Percentiles rank a stretch among this genome's conserved stretches.
Conservation (phyloP, 2,797 vertebrate genomes). For the Crypturellus tataupa region DNA sequence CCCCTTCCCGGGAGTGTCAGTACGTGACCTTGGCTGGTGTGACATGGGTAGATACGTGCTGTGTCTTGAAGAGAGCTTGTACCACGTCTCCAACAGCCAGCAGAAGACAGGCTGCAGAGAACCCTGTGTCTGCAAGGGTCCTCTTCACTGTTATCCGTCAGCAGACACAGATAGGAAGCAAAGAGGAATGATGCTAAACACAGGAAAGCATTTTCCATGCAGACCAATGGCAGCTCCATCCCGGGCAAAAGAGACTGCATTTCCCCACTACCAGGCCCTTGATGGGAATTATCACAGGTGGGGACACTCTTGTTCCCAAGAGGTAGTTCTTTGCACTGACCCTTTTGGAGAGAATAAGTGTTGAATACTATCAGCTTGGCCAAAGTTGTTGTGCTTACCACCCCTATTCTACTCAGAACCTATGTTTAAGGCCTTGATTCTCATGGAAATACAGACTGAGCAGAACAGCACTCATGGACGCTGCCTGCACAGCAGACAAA, state of each 20-base stretch:
- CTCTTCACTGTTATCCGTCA: not conserved
- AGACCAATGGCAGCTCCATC: not conserved
- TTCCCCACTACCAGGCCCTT: not conserved
- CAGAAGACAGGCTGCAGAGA: not conserved
- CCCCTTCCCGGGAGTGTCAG: not conserved
- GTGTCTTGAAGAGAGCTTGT: not conserved
- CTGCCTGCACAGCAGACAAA: not conserved
- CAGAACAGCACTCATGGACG: not conserved
- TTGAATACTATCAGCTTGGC: not conserved
- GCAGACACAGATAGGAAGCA: not conserved
- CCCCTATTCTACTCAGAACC: not conserved
- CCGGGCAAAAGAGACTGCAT: not conserved
- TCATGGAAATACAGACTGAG: not conserved
- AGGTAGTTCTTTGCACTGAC: not conserved
- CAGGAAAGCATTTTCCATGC: not conserved
- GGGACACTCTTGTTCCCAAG: not conserved
- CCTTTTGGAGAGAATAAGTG: not conserved
- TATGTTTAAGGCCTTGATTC: not conserved
- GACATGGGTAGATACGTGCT: rapidly evolving
- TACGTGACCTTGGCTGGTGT: not conserved
- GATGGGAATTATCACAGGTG: no score
- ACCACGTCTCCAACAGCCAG: not conserved
- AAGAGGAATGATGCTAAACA: not conserved
- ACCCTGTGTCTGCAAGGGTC: not conserved
- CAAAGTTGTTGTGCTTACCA: not conserved